Base-by-base conservation (phyloP, 2,888 invertebrate species). In the Sarcophaga carnaria region DNA sequence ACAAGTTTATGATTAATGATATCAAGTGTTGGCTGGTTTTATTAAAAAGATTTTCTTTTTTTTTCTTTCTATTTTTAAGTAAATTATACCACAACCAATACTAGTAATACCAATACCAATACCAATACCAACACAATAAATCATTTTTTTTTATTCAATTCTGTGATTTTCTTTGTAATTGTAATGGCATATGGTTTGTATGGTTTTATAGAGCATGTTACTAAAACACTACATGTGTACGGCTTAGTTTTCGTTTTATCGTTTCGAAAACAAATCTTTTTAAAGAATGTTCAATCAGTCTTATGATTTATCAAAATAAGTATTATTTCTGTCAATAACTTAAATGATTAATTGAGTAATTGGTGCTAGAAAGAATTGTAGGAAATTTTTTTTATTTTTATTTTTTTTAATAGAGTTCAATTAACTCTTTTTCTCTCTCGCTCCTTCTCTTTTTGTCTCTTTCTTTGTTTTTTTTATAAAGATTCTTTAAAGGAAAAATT, bases 1-100 rank as follows among this genome's bases (percentile, higher is more conserved):
- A 75, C 79, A 76, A 82, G 78, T 71, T 83, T 22, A 5, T 86
- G 79, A 86, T 86, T 86, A 83, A 86, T 86, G 86, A 86, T 80
- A 71, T 80, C 64, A 86, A 79, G 22, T 71, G 72, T 45, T 20
- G 62, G 20, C 22, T 59, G 20, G 37, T 37, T 37, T 72, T 12
- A 20, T 72, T 62, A 27, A n/a, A 20, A 62, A 20, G 17, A 37
- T 37, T 20, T 60, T 45, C 20, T 37, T 72, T 11, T 60, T 22
- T 25, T 37, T 37, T 6, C 2, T 37, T 37, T 37, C 37, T 8
- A 37, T 37, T 59, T 59, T 59, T 59, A 14, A 59, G 60, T 60
- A 72, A 60, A 60, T 72, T 72, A 37, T 37, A 17, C 6, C 59
- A 59, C 59, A 14, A 14, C 17, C 4, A 49, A 62, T 62, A 62